Base-by-base conservation (phyloP, 2,113 vertebrate genomes). In the Aldabrachelys gigantea region DNA sequence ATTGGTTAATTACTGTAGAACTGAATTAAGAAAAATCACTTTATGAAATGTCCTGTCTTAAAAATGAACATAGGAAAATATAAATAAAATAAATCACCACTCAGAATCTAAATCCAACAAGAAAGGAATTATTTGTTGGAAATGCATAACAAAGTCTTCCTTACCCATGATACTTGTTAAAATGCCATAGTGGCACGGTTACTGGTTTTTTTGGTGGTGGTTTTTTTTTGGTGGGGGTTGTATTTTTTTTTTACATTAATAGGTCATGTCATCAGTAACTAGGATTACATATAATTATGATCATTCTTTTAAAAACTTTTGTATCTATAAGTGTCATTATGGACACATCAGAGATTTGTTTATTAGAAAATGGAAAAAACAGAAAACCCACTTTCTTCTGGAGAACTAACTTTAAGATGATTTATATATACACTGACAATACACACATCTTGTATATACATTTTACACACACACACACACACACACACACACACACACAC, bases 401-500 rank as follows among this genome's bases (percentile, higher is more conserved):
- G 10, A 25, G 38, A 76, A 76, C 41, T 44, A 76, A 75, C 22
- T 44, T 76, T 76, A 76, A 25, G 21, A 76, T 76, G 10, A 44
- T 44, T 44, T 76, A 22, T 41, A 76, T 25, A 76, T 25, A 41
- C 31, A 22, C 21, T 25, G 10, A 76, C 35, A 69, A 65, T 35
- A 65, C 7, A 65, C 62, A 44, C 38, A 76, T 44, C 22, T 3
- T 44, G n/a, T 44, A 76, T 12, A 21, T 24, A 11, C 69, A 75
- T 41, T 75, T 75, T 75, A 75, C 19, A 75, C 17, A 72, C 86
- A 75, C 2, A 8, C 24, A 29, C 19, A 9, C 35, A 69, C 8
- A 56, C 54, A 9, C 22, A 56, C 35, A n/a, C 14, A n/a, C n/a
- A 14, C 0, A 0, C 1, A 53, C 86, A 75, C 2, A 8, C 24